Percentiles rank a stretch among this genome's conserved stretches.
These are phyloP conservation scores for Lagodon rhomboides DNA, from an alignment of 2,797 vertebrate species.

Conservation along the genomic window DNA sequence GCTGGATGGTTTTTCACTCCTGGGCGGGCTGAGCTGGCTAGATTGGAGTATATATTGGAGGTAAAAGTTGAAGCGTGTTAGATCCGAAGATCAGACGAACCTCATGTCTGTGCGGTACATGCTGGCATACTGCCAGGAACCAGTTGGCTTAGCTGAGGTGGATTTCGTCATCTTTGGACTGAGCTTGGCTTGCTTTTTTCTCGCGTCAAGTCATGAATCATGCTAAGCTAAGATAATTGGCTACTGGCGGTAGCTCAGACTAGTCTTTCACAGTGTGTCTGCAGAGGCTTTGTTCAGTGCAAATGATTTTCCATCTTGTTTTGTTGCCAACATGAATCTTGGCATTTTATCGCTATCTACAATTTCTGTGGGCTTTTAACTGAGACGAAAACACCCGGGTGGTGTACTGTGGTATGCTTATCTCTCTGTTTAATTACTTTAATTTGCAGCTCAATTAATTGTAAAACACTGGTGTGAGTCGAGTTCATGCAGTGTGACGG, in stretches of 20 bases:
- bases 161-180: background rate
- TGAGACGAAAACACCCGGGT: background rate
- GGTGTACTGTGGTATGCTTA: background rate
- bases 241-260: background rate
- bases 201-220: background rate
- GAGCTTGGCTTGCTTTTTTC: background rate
- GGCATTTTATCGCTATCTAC: background rate
- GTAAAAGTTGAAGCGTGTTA: constrained; percentile 1
- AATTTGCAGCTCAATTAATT: background rate
- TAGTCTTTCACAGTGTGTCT: background rate
- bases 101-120: too few relatives aligned
- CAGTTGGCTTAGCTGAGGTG: background rate
- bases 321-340: background rate
- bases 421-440: background rate
- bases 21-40: constrained; percentile 9
- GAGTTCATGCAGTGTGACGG: background rate
- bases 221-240: background rate
- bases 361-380: background rate
- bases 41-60: constrained; percentile 14
- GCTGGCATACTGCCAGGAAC: too few relatives aligned
- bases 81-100: background rate
- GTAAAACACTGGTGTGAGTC: background rate
- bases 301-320: background rate
- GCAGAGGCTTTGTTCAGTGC: background rate
- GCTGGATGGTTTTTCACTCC: constrained; percentile 32